These are phyloP conservation scores for Coptodon rendalli DNA, from an alignment of 2,113 vertebrate genomes.

Conservation along the genomic window DNA sequence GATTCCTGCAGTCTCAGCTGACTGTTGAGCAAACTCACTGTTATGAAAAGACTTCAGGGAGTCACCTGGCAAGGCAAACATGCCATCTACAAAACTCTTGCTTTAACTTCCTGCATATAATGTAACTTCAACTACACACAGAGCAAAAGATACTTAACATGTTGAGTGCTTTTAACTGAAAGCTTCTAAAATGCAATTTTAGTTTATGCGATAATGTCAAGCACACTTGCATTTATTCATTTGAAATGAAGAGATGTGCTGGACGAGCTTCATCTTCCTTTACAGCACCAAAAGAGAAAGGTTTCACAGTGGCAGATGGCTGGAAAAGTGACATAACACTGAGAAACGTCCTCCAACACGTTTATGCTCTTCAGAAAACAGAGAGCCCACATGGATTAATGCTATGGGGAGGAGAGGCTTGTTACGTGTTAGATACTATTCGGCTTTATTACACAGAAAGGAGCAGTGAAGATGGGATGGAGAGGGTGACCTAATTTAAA, in stretches of 20 bases:
- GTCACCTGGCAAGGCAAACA: neutral
- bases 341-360: neutral
- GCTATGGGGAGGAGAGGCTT: neutral
- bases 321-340: neutral
- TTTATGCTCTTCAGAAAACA: conserved; percentile 11
- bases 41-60: neutral
- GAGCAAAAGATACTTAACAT: neutral
- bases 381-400: neutral
- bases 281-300: neutral
- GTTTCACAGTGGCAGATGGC: conserved; percentile 3
- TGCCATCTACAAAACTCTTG: neutral
- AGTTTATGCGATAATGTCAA: neutral
- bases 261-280: neutral
- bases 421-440: neutral
- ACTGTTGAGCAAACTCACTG: neutral
- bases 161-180: neutral
- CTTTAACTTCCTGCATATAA: neutral
- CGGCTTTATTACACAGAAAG: neutral
- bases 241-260: neutral
- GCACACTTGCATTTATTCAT: neutral
- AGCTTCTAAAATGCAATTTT: neutral
- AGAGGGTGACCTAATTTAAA: conserved; percentile 34
- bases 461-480: neutral
- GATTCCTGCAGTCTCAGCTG: neutral
- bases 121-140: neutral